These are phyloP conservation scores for Tupiocoris notatus DNA, from an alignment of 2,888 invertebrate species.

Conservation along the genomic window DNA sequence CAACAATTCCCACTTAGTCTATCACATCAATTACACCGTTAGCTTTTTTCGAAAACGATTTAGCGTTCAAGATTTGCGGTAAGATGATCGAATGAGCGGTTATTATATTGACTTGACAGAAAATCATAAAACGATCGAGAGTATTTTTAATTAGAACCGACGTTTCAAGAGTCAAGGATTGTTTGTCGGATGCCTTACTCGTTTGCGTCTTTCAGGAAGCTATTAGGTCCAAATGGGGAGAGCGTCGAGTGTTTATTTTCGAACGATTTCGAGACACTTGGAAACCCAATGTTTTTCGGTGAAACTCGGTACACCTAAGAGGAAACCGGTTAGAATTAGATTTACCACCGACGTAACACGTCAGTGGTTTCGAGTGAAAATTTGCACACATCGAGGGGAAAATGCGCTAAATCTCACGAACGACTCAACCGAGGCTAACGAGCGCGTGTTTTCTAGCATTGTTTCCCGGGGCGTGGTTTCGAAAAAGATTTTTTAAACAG, in stretches of 20 bases:
- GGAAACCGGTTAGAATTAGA: background rate
- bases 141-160: too few relatives aligned
- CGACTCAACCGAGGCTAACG: too few relatives aligned
- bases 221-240: background rate
- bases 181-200: too few relatives aligned
- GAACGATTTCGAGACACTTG: background rate
- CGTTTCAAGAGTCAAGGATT: too few relatives aligned
- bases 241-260: background rate
- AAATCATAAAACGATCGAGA: too few relatives aligned
- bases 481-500: background rate
- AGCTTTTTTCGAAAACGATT: too few relatives aligned
- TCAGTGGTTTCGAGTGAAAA: background rate
- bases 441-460: background rate
- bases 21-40: too few relatives aligned
- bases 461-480: background rate
- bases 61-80: too few relatives aligned
- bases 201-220: background rate
- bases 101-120: too few relatives aligned
- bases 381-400: background rate
- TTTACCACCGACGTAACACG: background rate
- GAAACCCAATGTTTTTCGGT: background rate
- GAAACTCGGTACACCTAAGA: background rate
- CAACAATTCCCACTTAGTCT: too few relatives aligned
- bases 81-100: too few relatives aligned
- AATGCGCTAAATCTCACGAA: background rate